Percentiles rank a stretch among this genome's conserved stretches.
phyloP scores from a whole-genome alignment of 1,140 invertebrate species.

The Lepidostoma basale region DNA sequence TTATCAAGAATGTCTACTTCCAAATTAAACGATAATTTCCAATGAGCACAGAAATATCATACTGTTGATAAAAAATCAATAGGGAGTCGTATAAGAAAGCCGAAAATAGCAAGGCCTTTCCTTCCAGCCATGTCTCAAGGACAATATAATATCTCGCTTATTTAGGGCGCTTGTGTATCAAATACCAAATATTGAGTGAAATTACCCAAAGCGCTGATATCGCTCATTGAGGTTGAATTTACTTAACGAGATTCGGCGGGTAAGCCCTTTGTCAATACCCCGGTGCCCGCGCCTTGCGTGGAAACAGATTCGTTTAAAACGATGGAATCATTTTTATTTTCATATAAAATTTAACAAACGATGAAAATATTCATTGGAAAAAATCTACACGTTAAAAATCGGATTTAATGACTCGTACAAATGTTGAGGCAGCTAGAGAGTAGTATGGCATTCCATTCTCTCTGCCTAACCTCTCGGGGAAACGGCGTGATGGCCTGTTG shows the following conservation, averaged over 20 bases:
- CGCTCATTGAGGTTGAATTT: slow-evolving; percentile 1
- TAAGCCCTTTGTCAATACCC: too few relatives aligned
- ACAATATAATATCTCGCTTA: slow-evolving; percentile 2
- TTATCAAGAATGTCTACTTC: not conserved
- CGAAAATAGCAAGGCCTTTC: not conserved
- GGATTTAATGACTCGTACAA: too few relatives aligned
- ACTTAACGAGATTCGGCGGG: not conserved
- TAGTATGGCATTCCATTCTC: too few relatives aligned
- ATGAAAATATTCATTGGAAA: too few relatives aligned
- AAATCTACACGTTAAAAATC: too few relatives aligned
- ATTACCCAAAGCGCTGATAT: not conserved
- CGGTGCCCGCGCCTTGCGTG: too few relatives aligned
- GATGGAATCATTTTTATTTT: too few relatives aligned
- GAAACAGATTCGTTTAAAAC: too few relatives aligned
- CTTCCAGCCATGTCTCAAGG: not conserved
- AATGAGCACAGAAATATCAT: not conserved
- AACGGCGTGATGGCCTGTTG: too few relatives aligned
- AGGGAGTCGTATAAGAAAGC: not conserved
- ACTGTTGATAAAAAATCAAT: not conserved
- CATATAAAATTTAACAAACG: too few relatives aligned
- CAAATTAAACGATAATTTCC: not conserved
- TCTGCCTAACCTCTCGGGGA: too few relatives aligned
- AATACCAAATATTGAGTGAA: slow-evolving; percentile 2
- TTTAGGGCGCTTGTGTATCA: slow-evolving; percentile 3
- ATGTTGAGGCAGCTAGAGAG: too few relatives aligned